These are phyloP conservation scores for Ganaspis sp. DNA, from an alignment of 1,140 invertebrate genomes.

Conservation along the genomic window DNA sequence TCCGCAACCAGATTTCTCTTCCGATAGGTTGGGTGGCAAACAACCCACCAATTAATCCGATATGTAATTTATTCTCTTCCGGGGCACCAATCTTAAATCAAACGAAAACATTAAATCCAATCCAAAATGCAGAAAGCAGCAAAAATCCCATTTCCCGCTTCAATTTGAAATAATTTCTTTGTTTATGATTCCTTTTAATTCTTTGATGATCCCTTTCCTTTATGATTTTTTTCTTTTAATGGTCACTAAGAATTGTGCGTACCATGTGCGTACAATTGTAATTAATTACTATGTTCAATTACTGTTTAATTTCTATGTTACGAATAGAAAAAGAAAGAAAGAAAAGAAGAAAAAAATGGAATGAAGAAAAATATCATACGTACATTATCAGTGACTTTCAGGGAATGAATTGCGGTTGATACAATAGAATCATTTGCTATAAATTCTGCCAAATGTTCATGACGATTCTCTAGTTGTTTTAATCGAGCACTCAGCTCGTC, in stretches of 20 bases:
- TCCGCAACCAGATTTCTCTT: slow-evolving; percentile 88
- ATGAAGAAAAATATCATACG: too few relatives aligned
- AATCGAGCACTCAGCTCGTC: slow-evolving; percentile 80
- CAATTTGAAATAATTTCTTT: too few relatives aligned
- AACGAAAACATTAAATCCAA: neutral
- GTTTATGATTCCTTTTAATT: too few relatives aligned
- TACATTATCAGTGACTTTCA: slow-evolving; percentile 82
- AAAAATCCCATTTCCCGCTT: neutral
- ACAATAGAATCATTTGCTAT: slow-evolving; percentile 79
- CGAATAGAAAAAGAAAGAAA: too few relatives aligned
- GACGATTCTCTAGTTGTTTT: slow-evolving; percentile 81
- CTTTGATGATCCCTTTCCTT: too few relatives aligned
- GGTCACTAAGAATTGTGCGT: too few relatives aligned
- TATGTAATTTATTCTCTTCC: slow-evolving; percentile 87
- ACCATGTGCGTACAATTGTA: too few relatives aligned
- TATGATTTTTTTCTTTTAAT: too few relatives aligned
- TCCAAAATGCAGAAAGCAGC: too few relatives aligned
- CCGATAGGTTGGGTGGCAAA: slow-evolving; percentile 90
- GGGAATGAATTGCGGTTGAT: slow-evolving; percentile 79
- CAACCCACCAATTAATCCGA: slow-evolving; percentile 89
- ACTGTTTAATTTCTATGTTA: too few relatives aligned
- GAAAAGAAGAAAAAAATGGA: too few relatives aligned
- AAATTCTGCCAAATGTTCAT: slow-evolving; percentile 81
- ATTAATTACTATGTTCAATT: too few relatives aligned
- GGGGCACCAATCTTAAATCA: slow-evolving; percentile 80